phyloP scores from a whole-genome alignment of 2,113 vertebrate genomes.

The Bagarius yarrelli region DNA sequence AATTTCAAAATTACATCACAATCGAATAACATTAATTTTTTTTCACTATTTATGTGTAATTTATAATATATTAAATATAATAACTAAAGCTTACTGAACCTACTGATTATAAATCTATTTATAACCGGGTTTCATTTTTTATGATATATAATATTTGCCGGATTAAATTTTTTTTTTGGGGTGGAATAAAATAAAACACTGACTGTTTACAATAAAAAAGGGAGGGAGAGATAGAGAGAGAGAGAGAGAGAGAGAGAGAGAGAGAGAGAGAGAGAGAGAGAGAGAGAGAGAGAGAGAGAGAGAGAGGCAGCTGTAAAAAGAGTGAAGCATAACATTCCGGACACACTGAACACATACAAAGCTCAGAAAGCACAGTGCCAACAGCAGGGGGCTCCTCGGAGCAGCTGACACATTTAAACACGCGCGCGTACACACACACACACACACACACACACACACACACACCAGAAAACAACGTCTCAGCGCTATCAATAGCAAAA shows the following conservation, averaged over 20 bases:
- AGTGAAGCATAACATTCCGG: neutral
- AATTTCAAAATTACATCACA: neutral
- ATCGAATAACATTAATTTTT: no score
- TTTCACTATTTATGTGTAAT: no score
- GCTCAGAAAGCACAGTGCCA: constrained; percentile 38
- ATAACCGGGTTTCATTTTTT: neutral
- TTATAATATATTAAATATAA: no score
- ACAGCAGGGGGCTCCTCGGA: constrained; percentile 73
- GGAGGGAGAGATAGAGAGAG: no score
- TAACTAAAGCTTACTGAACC: neutral
- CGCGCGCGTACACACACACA: constrained; percentile 24
- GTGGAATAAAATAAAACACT: neutral
- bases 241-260: neutral
- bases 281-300: constrained; percentile 21
- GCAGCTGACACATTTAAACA: constrained; percentile 49
- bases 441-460: constrained; percentile 47
- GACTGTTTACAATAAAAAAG: neutral
- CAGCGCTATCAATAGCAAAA: neutral
- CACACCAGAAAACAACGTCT: neutral
- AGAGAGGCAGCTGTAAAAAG: constrained; percentile 1
- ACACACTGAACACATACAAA: neutral
- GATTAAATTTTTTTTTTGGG: neutral
- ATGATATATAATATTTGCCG: no score
- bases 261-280: neutral
- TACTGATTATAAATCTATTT: neutral